Conservation (phyloP, 2,888 invertebrate genomes). For the Ormyrus nitidulus region DNA sequence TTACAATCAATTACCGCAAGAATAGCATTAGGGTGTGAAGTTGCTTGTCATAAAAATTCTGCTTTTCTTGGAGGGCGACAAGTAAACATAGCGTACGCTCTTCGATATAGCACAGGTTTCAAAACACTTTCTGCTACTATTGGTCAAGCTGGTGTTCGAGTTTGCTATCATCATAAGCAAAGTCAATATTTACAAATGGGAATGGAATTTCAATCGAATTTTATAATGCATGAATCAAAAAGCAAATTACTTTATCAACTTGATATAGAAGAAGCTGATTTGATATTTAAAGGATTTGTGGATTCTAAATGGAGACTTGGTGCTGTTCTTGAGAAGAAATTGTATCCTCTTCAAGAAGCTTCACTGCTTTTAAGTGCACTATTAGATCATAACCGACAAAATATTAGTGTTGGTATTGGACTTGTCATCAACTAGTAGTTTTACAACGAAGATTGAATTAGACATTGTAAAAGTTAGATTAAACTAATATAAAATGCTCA, state of each 20-base stretch:
- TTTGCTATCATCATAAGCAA: slow-evolving; percentile 81
- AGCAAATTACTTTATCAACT: slow-evolving; percentile 81
- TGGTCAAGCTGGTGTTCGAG: slow-evolving; percentile 75
- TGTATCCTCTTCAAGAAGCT: slow-evolving; percentile 80
- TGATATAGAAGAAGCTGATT: slow-evolving; percentile 80
- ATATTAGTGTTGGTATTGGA: slow-evolving; percentile 81
- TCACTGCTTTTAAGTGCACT: slow-evolving; percentile 80
- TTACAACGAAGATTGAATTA: slow-evolving; percentile 36
- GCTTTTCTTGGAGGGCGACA: slow-evolving; percentile 63
- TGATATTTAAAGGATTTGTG: slow-evolving; percentile 80
- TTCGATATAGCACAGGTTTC: slow-evolving; percentile 78
- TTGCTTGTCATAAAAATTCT: slow-evolving; percentile 65
- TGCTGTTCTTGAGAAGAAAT: slow-evolving; percentile 81
- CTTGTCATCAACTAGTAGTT: slow-evolving; percentile 76
- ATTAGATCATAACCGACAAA: slow-evolving; percentile 80
- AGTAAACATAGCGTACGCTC: slow-evolving; percentile 67
- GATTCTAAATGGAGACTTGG: slow-evolving; percentile 79
- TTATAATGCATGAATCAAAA: slow-evolving; percentile 78
- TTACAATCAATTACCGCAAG: slow-evolving; percentile 72
- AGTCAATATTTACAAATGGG: slow-evolving; percentile 81
- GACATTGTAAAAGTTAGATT: slow-evolving; percentile 36
- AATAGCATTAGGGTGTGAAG: slow-evolving; percentile 69
- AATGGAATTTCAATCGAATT: slow-evolving; percentile 81
- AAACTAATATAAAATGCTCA: slow-evolving; percentile 33
- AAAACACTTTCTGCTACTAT: slow-evolving; percentile 84